phyloP scores from a whole-genome alignment of 2,888 invertebrate genomes.

The Zygaena filipendulae region DNA sequence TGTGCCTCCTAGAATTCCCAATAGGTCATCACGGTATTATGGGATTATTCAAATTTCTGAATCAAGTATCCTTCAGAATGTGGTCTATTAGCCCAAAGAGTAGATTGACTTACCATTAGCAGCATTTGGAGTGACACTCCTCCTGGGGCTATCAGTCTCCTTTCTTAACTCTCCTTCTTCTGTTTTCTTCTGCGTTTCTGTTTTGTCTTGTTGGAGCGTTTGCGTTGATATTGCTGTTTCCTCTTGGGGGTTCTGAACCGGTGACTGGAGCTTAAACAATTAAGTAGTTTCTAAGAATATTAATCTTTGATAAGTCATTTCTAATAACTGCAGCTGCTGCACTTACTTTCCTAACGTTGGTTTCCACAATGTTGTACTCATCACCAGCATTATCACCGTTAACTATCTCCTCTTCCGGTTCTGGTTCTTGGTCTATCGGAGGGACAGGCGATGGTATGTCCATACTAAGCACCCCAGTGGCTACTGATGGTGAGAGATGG shows the following conservation, averaged over 20 bases:
- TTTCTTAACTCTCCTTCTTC: conserved; percentile 50
- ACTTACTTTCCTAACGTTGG: too few species aligned
- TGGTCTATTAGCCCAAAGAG: neutral
- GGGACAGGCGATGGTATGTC: conserved; percentile 61
- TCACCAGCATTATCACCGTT: conserved; percentile 29
- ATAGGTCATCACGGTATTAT: neutral
- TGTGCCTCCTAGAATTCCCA: conserved; percentile 58
- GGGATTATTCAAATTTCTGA: too few species aligned
- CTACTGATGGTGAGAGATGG: conserved; percentile 52
- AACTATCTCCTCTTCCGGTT: conserved; percentile 23
- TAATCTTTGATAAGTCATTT: too few species aligned
- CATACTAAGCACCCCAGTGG: conserved; percentile 42
- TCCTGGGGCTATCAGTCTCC: conserved; percentile 54
- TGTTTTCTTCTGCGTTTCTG: conserved; percentile 30
- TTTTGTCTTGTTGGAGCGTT: conserved; percentile 32
- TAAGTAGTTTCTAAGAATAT: too few species aligned
- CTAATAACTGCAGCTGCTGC: too few species aligned
- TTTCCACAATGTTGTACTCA: too few species aligned
- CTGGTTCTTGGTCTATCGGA: conserved; percentile 36
- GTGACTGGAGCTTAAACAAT: conserved; percentile 27
- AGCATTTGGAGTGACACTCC: conserved; percentile 57
- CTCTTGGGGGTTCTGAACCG: too few species aligned
- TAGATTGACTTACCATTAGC: conserved; percentile 40
- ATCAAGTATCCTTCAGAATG: neutral
- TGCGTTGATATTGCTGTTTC: too few species aligned